A percentile compares a stretch with the other conserved stretches of the same genome.
These are phyloP conservation scores for Meiosimyza platycephala DNA, from an alignment of 2,888 invertebrate genomes.

Conservation along the genomic window DNA sequence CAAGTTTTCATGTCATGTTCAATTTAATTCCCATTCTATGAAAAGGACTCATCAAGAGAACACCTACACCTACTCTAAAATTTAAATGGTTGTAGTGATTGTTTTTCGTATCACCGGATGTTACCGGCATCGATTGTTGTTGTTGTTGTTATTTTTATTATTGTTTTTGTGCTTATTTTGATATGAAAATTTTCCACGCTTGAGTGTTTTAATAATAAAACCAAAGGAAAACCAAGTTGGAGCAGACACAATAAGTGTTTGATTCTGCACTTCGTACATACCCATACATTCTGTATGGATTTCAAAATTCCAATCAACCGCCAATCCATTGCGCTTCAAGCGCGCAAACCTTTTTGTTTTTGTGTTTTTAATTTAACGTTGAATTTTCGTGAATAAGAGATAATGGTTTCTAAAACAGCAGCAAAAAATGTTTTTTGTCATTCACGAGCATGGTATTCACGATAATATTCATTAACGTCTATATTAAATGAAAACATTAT, in stretches of 20 bases:
- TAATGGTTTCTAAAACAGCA: no score
- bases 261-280: not conserved
- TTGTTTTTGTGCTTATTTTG: slow-evolving; percentile 14
- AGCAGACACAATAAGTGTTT: slow-evolving; percentile 13
- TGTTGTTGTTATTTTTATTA: not conserved
- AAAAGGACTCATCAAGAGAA: no score
- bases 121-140: slow-evolving; percentile 16
- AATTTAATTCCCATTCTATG: not conserved
- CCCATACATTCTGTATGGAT: not conserved
- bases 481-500: no score
- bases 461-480: no score
- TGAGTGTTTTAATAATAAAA: slow-evolving; percentile 28
- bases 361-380: no score
- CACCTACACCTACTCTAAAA: no score
- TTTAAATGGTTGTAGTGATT: not conserved
- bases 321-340: slow-evolving; percentile 17
- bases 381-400: no score
- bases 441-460: no score
- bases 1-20: not conserved
- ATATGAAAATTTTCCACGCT: slow-evolving; percentile 31
- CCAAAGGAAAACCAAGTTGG: slow-evolving; percentile 9
- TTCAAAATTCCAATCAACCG: slow-evolving; percentile 23
- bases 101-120: slow-evolving; percentile 29
- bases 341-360: not conserved
- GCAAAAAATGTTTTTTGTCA: no score